phyloP scores from a whole-genome alignment of 2,797 vertebrate genomes.

The Sebastes matsubarae region DNA sequence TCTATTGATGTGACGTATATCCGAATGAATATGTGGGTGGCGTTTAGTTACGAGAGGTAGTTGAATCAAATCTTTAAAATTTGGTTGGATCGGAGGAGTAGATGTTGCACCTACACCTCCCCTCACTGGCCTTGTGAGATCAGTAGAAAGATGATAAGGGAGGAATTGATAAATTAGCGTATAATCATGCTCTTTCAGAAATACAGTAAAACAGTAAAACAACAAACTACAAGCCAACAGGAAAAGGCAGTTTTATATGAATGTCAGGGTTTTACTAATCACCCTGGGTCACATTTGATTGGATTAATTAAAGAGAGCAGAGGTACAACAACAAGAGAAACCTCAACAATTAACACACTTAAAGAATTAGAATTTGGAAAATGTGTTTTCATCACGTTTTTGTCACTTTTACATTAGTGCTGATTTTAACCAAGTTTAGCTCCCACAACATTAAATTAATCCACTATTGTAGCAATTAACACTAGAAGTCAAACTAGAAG shows the following conservation, averaged over 20 bases:
- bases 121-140: not conserved
- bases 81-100: not conserved
- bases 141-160: not conserved
- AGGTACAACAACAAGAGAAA: not conserved
- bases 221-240: too few relatives aligned
- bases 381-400: not conserved
- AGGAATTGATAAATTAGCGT: not conserved
- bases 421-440: not conserved
- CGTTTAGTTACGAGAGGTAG: not conserved
- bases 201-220: too few relatives aligned
- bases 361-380: not conserved
- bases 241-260: not conserved
- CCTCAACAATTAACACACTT: not conserved
- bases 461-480: not conserved
- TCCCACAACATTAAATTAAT: not conserved
- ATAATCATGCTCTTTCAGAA: not conserved
- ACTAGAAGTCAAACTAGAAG: not conserved
- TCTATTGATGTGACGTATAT: not conserved
- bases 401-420: not conserved
- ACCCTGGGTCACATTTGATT: not conserved
- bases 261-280: not conserved
- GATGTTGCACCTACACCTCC: not conserved
- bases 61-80: not conserved
- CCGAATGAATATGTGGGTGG: not conserved
- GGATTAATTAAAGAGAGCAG: not conserved